Conservation (phyloP, 2,797 vertebrate species). For the Glossophaga mutica region DNA sequence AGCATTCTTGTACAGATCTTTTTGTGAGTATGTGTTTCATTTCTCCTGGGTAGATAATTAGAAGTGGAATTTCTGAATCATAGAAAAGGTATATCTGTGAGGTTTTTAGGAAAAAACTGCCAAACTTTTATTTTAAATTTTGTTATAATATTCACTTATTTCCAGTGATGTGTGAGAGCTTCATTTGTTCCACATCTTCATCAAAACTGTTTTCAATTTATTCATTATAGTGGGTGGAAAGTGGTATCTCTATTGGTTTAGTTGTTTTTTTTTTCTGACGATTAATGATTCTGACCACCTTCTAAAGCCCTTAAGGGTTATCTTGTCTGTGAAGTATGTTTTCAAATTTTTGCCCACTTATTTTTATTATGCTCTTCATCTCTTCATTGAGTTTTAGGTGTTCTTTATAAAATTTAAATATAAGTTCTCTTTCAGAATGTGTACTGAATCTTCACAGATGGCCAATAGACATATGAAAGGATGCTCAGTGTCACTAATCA, state of each 20-base stretch:
- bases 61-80: not conserved
- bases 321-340: no score
- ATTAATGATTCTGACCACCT: not conserved
- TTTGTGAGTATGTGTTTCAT: not conserved
- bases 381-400: not conserved
- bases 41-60: not conserved
- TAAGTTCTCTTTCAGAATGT: not conserved
- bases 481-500: not conserved
- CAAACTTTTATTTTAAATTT: not conserved
- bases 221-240: not conserved
- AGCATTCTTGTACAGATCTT: not conserved
- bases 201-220: not conserved
- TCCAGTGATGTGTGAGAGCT: not conserved
- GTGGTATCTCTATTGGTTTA: not conserved
- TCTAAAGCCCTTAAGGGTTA: not conserved
- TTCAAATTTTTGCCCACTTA: not conserved
- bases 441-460: not conserved
- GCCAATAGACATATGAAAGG: not conserved
- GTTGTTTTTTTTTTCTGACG: not conserved
- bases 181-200: not conserved
- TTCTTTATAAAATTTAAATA: not conserved
- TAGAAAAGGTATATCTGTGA: not conserved
- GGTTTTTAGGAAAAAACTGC: not conserved
- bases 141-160: not conserved
- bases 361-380: not conserved